Percentiles rank a stretch among this genome's conserved stretches.
Evolutionary conservation across 2,113 vertebrate genomes (phyloP).

Genomic region (Micromys minutus): DNA sequence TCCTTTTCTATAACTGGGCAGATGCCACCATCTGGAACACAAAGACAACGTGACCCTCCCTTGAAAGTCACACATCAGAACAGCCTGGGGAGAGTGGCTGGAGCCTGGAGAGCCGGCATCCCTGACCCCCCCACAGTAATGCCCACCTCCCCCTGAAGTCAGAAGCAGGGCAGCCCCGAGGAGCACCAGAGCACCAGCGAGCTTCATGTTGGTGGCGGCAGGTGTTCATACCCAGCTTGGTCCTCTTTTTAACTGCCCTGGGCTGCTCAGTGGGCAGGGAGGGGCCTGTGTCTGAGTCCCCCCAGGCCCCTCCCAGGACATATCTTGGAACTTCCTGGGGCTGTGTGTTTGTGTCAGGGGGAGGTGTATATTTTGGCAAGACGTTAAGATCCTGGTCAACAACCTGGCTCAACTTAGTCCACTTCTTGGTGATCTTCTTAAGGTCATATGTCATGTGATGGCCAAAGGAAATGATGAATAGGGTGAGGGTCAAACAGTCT

Average conservation of each 20-base stretch:
- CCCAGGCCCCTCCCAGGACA: not conserved
- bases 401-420: not conserved
- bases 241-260: not conserved
- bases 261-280: not conserved
- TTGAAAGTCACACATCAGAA: not conserved
- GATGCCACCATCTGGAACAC: not conserved
- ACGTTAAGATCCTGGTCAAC: not conserved
- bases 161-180: not conserved
- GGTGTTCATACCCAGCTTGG: accelerated
- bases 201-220: not conserved
- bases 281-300: not conserved
- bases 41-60: not conserved
- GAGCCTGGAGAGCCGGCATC: not conserved
- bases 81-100: not conserved
- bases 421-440: not conserved
- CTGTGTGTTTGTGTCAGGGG: not conserved
- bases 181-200: not conserved
- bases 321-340: too few relatives aligned
- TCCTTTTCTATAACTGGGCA: not conserved
- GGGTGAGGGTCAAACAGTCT: too few relatives aligned
- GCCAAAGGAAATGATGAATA: not conserved
- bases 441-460: not conserved
- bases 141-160: not conserved
- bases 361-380: not conserved
- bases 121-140: too few relatives aligned